Percentiles rank a stretch among this genome's conserved stretches.
Evolutionary conservation across 1,140 invertebrate species (phyloP).

Genomic region (Drosophila burlai): DNA sequence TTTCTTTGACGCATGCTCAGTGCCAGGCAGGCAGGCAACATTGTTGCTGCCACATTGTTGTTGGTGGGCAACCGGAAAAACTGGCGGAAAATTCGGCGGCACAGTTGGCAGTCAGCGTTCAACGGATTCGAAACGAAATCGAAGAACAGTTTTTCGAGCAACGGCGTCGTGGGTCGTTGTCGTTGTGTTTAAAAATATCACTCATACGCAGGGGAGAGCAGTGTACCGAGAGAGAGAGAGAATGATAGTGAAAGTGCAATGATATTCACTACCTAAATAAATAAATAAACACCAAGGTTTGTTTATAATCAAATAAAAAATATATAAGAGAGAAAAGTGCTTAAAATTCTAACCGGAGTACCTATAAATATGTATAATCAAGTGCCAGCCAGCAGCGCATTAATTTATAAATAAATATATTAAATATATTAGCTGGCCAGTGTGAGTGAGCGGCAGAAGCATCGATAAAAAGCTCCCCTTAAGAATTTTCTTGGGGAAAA

Average conservation of each 20-base stretch:
- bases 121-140: constrained; percentile 36
- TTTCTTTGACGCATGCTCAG: constrained; percentile 27
- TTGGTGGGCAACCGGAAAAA: constrained; percentile 26
- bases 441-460: constrained; percentile 35
- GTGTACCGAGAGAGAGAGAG: background rate
- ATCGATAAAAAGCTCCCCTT: constrained; percentile 34
- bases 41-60: constrained; percentile 32
- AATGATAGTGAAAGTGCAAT: constrained; percentile 40
- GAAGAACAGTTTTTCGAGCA: constrained; percentile 8
- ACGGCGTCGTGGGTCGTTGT: background rate
- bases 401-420: constrained; percentile 80
- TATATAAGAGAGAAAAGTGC: background rate
- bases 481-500: constrained; percentile 16
- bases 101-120: constrained; percentile 47
- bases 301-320: constrained; percentile 14
- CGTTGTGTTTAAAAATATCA: constrained; percentile 47
- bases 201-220: constrained; percentile 26
- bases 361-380: constrained; percentile 13
- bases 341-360: background rate
- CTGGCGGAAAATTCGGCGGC: constrained; percentile 45
- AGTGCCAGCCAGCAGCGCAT: constrained; percentile 43
- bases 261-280: constrained; percentile 23
- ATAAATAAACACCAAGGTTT: constrained; percentile 17
- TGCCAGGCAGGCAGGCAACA: constrained; percentile 2
- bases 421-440: constrained; percentile 57